Conservation (phyloP, 2,888 invertebrate genomes). For the Caenorhabditis panamensis region DNA sequence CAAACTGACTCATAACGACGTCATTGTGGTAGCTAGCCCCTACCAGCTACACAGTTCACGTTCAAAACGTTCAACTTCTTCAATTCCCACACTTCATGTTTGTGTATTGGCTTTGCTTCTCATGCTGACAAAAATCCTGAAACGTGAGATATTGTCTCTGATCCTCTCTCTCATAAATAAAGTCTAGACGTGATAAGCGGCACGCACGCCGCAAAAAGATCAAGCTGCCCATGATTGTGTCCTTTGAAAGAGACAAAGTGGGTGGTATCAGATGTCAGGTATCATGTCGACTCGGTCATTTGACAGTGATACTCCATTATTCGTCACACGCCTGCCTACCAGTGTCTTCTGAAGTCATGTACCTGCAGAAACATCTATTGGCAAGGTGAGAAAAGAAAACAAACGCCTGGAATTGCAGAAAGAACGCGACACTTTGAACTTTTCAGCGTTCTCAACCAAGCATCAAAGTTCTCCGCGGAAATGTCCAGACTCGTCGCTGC, state of each 20-base stretch:
- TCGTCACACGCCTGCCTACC: slow-evolving; percentile 25
- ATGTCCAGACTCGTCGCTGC: slow-evolving; percentile 25
- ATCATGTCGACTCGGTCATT: slow-evolving; percentile 25
- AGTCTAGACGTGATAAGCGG: slow-evolving; percentile 47
- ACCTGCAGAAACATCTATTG: slow-evolving; percentile 12
- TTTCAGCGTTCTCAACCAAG: slow-evolving; percentile 25
- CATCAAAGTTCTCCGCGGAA: slow-evolving; percentile 28
- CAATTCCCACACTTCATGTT: no score
- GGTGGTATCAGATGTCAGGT: slow-evolving; percentile 42
- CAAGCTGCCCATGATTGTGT: slow-evolving; percentile 16
- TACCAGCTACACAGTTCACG: no score
- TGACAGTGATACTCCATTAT: slow-evolving; percentile 36
- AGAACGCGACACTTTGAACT: neutral
- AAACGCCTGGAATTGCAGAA: neutral
- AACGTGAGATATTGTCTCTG: slow-evolving; percentile 18
- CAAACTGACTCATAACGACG: neutral
- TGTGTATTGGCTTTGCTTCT: no score
- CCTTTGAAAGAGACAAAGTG: slow-evolving; percentile 18
- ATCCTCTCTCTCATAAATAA: neutral
- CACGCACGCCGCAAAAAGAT: slow-evolving; percentile 14
- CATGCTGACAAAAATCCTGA: neutral
- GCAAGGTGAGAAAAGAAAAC: slow-evolving; percentile 3
- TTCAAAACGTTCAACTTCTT: no score
- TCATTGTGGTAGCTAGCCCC: neutral
- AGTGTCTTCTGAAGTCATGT: slow-evolving; percentile 23